Conservation (phyloP, 2,888 invertebrate species). For the Neelides folsomi region DNA sequence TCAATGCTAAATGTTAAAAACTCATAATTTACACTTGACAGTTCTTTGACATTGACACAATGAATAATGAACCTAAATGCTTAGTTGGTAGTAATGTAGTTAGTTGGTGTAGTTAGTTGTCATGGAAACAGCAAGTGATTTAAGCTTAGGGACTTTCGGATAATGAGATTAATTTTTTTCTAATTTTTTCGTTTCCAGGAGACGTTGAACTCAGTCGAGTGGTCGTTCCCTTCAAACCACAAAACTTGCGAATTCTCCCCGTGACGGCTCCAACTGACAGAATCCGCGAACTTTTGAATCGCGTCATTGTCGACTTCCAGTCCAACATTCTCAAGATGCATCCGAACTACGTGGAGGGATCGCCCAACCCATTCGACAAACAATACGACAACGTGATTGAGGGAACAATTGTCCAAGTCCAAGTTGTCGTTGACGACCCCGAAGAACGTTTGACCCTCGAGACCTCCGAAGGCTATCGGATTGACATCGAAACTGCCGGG, state of each 20-base stretch:
- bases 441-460: slow-evolving; percentile 30
- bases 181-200: slow-evolving; percentile 14
- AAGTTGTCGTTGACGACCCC: slow-evolving; percentile 31
- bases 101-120: too few relatives aligned
- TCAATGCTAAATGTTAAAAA: too few relatives aligned
- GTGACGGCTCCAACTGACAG: slow-evolving; percentile 32
- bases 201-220: slow-evolving; percentile 31
- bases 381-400: slow-evolving; percentile 33
- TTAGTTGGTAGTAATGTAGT: too few relatives aligned
- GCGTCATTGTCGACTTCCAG: slow-evolving; percentile 31
- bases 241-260: slow-evolving; percentile 31
- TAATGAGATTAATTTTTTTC: too few relatives aligned
- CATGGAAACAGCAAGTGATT: too few relatives aligned
- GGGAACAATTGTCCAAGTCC: slow-evolving; percentile 32
- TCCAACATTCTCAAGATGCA: slow-evolving; percentile 28
- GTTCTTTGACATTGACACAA: too few relatives aligned
- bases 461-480: slow-evolving; percentile 31
- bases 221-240: slow-evolving; percentile 32
- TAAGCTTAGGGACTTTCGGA: too few relatives aligned
- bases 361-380: slow-evolving; percentile 31
- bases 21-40: too few relatives aligned
- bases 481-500: slow-evolving; percentile 30
- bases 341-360: slow-evolving; percentile 29
- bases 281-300: slow-evolving; percentile 29
- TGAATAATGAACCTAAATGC: too few relatives aligned